These are phyloP conservation scores for Drosophila demipolita DNA, from an alignment of 2,888 invertebrate species.

Conservation along the genomic window DNA sequence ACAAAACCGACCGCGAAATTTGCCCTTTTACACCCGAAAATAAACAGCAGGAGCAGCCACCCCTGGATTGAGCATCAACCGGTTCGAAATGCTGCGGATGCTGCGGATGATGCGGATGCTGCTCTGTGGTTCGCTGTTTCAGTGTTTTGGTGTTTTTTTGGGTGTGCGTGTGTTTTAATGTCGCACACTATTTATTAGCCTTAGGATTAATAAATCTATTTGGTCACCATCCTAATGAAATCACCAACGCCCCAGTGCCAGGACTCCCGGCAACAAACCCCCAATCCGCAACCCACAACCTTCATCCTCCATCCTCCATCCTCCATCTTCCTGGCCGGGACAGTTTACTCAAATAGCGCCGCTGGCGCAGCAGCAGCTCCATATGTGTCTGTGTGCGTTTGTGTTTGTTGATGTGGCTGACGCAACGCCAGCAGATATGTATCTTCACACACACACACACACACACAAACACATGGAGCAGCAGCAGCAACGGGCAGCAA, in stretches of 20 bases:
- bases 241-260: constrained; percentile 58
- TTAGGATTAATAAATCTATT: constrained; percentile 85
- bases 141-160: constrained; percentile 17
- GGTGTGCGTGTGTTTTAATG: constrained; percentile 53
- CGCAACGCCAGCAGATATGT: constrained; percentile 69
- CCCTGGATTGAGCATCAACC: constrained; percentile 46
- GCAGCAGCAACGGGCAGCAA: constrained; percentile 47
- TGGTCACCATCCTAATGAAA: constrained; percentile 83
- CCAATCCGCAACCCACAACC: neutral
- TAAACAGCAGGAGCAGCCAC: constrained; percentile 48
- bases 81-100: constrained; percentile 35
- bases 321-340: neutral
- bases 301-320: constrained; percentile 46
- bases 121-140: constrained; percentile 55
- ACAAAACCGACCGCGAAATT: constrained; percentile 49
- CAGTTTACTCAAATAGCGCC: constrained; percentile 21
- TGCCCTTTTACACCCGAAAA: constrained; percentile 63
- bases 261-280: constrained; percentile 9
- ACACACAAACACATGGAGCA: constrained; percentile 23
- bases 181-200: constrained; percentile 84
- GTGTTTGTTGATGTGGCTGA: constrained; percentile 66
- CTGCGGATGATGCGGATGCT: constrained; percentile 39
- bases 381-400: constrained; percentile 38
- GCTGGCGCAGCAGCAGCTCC: constrained; percentile 32
- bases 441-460: constrained; percentile 60